Evolutionary conservation across 2,888 invertebrate genomes (phyloP), one percentile per base, ranked within the genome.

Genomic region (Drosophila atroscutellata): DNA sequence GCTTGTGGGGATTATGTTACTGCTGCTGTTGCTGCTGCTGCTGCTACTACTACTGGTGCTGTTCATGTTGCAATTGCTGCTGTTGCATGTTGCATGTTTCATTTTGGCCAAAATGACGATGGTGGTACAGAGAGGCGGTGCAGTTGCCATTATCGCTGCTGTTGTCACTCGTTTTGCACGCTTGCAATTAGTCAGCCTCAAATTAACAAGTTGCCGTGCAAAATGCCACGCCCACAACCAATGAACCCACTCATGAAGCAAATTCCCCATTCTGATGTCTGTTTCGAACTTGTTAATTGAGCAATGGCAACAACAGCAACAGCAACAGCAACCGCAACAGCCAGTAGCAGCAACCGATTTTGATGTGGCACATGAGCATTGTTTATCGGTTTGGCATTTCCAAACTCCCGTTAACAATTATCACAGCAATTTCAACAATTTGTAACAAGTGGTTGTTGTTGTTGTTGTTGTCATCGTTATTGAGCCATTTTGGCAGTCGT

Each of bases 171-270:
- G 72, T 51, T 63, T 69, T 49, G 77, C 67, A 76, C 77, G 79
- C 89, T 80, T 76, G 89, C 89, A 87, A 89, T 86, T 89, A 86
- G 85, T 86, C 82, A 89, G 71, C 81, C 80, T 72, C 85, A 84
- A 87, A 81, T 81, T 87, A 89, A 80, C 85, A 86, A 89, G 89
- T 89, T 86, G 67, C 89, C 86, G 84, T 81, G 78, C 77, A 75
- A 89, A 86, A 72, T 76, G 81, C 73, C 86, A 86, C 83, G 80
- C 83, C 86, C 69, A 56, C n/a, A 13, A 52, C 52, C 24, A 24
- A 15, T 15, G 15, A 45, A 24, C 8, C 7, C 20, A 45, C 24
- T 45, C 24, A 15, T 15, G 2, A 15, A 15, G 8, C 8, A 45
- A 45, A 45, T 45, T 24, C 3, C 34, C 34, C 37, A 37, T 37